phyloP scores from a whole-genome alignment of 2,888 invertebrate genomes.

The Halocaridina rubra region DNA sequence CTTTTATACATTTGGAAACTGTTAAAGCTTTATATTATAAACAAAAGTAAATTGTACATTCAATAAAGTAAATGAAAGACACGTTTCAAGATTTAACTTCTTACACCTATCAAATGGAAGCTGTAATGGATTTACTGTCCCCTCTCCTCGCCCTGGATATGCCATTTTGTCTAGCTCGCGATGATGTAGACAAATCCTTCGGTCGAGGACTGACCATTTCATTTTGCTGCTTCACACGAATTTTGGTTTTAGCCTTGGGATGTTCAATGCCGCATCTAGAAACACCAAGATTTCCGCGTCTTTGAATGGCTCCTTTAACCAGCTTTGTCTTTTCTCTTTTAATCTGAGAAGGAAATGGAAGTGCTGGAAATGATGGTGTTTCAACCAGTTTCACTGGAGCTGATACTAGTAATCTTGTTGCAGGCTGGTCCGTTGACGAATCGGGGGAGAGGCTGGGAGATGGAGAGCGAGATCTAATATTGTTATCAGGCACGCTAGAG shows the following conservation, averaged over 20 bases:
- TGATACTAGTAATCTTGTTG: background rate
- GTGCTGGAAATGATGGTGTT: background rate
- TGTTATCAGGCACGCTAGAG: background rate
- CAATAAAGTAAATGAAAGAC: background rate
- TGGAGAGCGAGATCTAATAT: background rate
- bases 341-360: background rate
- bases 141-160: constrained; percentile 28
- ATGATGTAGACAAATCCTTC: constrained; percentile 30
- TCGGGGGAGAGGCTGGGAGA: background rate
- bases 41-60: no score
- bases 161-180: constrained; percentile 15
- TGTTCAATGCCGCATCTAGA: background rate
- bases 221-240: background rate
- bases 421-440: background rate
- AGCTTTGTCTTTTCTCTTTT: no score
- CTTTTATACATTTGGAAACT: no score
- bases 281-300: no score
- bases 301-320: no score
- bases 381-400: background rate
- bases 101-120: constrained; percentile 10
- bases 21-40: no score
- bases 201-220: background rate
- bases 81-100: background rate
- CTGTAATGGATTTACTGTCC: constrained; percentile 30
- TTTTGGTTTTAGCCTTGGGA: background rate